These are phyloP conservation scores for Bos javanicus DNA, from an alignment of 2,113 vertebrate genomes.

Conservation along the genomic window DNA sequence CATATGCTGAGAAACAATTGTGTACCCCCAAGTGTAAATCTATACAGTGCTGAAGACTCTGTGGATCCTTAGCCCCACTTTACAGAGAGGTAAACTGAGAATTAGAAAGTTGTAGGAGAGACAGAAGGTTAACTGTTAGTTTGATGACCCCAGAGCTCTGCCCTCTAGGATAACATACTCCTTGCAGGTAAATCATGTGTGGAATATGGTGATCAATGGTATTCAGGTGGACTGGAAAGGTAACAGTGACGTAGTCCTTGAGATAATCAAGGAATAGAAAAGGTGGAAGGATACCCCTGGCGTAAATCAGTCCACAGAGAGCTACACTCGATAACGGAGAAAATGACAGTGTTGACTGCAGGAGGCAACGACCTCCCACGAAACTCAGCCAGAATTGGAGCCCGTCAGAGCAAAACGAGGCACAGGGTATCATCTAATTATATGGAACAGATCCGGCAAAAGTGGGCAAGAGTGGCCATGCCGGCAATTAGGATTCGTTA, in stretches of 20 bases:
- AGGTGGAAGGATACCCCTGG: neutral
- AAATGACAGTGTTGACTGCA: neutral
- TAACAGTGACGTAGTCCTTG: neutral
- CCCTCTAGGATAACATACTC: no score
- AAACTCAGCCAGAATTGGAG: neutral
- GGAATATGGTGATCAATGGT: fast-evolving
- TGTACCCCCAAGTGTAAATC: neutral
- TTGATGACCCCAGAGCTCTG: neutral
- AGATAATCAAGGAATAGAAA: neutral
- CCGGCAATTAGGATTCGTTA: neutral
- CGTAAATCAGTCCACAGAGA: neutral
- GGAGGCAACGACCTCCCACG: neutral
- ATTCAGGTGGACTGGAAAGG: neutral
- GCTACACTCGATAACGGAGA: neutral
- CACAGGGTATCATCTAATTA: neutral
- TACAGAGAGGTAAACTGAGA: neutral
- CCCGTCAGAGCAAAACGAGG: neutral
- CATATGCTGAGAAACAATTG: neutral
- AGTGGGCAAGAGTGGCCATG: neutral
- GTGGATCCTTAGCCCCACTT: neutral
- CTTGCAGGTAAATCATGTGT: neutral
- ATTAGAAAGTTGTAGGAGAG: neutral
- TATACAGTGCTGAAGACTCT: neutral
- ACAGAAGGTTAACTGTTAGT: neutral
- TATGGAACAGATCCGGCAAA: neutral